Evolutionary conservation across 2,888 invertebrate genomes (phyloP).

Genomic region (Steromphala cineraria): DNA sequence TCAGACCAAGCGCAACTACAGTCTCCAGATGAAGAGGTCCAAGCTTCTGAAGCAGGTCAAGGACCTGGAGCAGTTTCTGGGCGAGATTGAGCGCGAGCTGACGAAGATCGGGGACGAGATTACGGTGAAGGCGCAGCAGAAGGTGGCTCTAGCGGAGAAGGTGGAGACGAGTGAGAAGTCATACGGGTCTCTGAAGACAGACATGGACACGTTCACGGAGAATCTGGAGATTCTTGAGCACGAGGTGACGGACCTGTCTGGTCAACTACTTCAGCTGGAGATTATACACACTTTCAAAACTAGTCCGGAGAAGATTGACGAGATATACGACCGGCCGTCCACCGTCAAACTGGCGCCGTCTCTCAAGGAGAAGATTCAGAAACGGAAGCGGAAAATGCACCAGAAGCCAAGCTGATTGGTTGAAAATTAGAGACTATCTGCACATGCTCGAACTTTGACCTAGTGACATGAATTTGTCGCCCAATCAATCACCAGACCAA

Average conservation of each 20-base stretch:
- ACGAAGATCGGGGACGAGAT: conserved; percentile 59
- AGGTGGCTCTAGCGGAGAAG: conserved; percentile 58
- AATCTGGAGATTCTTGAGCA: conserved; percentile 64
- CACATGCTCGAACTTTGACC: not conserved
- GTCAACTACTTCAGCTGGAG: conserved; percentile 66
- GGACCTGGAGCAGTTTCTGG: conserved; percentile 63
- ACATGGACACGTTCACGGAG: conserved; percentile 65
- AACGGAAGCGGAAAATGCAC: conserved; percentile 47
- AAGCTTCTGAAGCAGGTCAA: conserved; percentile 65
- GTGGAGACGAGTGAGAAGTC: conserved; percentile 60
- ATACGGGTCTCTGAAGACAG: conserved; percentile 59
- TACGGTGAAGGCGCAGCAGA: conserved; percentile 62
- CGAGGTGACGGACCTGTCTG: conserved; percentile 66
- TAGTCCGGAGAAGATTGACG: conserved; percentile 71
- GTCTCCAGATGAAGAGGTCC: conserved; percentile 67
- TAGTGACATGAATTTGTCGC: not conserved
- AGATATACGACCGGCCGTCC: conserved; percentile 68
- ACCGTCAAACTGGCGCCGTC: conserved; percentile 72
- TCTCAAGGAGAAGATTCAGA: conserved; percentile 67
- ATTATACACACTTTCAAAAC: conserved; percentile 72
- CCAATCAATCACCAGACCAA: not conserved
- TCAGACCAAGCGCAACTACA: conserved; percentile 71
- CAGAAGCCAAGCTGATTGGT: not conserved
- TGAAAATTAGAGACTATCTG: not conserved
- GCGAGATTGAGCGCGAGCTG: conserved; percentile 59